Base-by-base conservation (phyloP, 2,888 invertebrate species). In the Helobdella robusta region DNA sequence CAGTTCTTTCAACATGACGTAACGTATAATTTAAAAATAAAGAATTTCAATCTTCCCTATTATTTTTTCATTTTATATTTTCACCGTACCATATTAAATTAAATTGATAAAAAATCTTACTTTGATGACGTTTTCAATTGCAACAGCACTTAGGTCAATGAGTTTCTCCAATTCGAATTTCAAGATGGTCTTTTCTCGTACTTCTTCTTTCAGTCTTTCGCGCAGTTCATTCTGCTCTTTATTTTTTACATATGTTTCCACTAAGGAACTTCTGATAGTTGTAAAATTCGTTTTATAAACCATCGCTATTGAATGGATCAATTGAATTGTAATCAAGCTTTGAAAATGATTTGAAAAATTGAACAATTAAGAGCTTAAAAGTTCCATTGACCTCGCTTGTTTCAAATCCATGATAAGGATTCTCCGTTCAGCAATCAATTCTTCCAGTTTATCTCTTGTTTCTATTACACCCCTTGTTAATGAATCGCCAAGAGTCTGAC, bases 401-500 rank as follows among this genome's bases (percentile, higher is more conserved):
- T 50, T 62, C 62, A 62, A 25, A n/a, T 62, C 62, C 11, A n/a
- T 25, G 50, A 18, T 18, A 2, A 62, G 34, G 15, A 32, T 50
- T 6, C 20, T 62, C 48, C 46, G 48, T 30, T 62, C 62, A 18
- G 32, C 44, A 18, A 62, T 18, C 28, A 62, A 20, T 34, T 62
- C 62, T 50, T 62, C 62, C 18, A 62, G 25, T 25, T 20, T 32
- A 35, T 62, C 62, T 34, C 35, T 62, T 32, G 62, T 62, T 25
- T 62, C 62, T 30, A 62, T 46, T n/a, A 62, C 62, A 20, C 46
- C 62, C 25, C 44, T 46, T 28, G 46, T 62, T 50, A 62, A 44
- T n/a, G 44, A 32, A 3, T 44, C 46, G 11, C 46, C 62, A 32
- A 62, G 32, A 20, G 48, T 62, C 20, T 50, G 62, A 32, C 62